Evolutionary conservation across 2,113 vertebrate species (phyloP), one percentile per base, ranked within the genome.

Genomic region (Corythaixoides concolor): DNA sequence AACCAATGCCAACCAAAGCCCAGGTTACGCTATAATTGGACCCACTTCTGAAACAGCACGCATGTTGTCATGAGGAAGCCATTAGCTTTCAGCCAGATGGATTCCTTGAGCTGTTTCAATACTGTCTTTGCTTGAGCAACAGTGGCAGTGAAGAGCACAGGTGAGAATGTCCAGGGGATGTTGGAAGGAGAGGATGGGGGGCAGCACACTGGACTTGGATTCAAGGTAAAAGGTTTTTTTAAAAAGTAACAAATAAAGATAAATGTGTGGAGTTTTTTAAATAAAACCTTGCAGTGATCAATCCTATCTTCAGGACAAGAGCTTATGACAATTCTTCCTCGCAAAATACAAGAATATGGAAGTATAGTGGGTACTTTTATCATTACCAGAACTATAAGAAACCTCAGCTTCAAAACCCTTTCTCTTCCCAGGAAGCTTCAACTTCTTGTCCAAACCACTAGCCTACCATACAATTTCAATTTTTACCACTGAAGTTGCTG

Each of bases 41-140:
- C 41, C 8, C n/a, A 14, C 3, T 2, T 14, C 64, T 39, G 60
- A 41, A 43, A 35, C 17, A 37, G n/a, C 19, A 3, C 13, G 41
- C 9, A 0, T 2, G 4, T 17, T 35, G 23, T 4, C 47, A 6
- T 2, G 15, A 68, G 12, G 27, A 45, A 39, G 15, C 4, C 32
- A 9, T 12, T 8, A 22, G 7, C 30, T n/a, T 50, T 30, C 30
- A 62, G 11, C 14, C 47, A 23, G 16, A 18, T 50, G 2, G 2
- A 15, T 15, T 20, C 19, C 27, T 59, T 56, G 8, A 35, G 16
- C 24, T 21, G 18, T 30, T 41, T 13, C 43, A 43, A 43, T 5
- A 1, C 8, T 7, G 18, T 13, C 16, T 23, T 60, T 15, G 15
- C 47, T 30, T 1, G 1, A 49, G n/a, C 49, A 85, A 26, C 19